Evolutionary conservation across 2,113 vertebrate genomes (phyloP), one percentile per base, ranked within the genome.

Genomic region (Notarius quadriscutis): DNA sequence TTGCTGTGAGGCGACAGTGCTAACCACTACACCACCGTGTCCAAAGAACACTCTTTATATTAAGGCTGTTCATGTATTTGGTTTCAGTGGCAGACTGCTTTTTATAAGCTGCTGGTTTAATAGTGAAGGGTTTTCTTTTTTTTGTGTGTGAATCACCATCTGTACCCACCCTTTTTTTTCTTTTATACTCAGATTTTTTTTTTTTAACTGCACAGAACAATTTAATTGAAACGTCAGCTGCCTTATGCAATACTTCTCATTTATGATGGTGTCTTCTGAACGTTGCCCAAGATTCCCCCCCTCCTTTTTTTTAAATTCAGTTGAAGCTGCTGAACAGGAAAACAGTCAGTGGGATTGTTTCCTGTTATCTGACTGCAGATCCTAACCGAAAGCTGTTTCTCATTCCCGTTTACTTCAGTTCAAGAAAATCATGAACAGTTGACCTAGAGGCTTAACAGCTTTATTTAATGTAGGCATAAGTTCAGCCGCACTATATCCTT

Each of bases 261-360:
- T 20, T 6, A 50, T 75, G 72, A 50, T 25, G 1, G 2, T 83
- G 60, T 51, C 15, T n/a, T 63, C 50, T n/a, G 25, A 34, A 51
- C 0, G 22, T 51, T 65, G 22, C 18, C 2, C 22, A n/a, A 77
- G 10, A 51, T 51, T 18, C n/a, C 22, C 48, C 22, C n/a, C 22
- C 48, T 12, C 18, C 22, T 1, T 11, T 25, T 78, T 14, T 7
- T 53, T 0, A 34, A 71, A 41, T 7, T 18, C 48, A 51, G 15
- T 57, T 71, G 67, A 58, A 41, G 55, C 53, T 48, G 53, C 27
- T n/a, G 30, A 48, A 84, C 83, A n/a, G 83, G 79, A 62, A 81
- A 11, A 20, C 78, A 9, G 27, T 57, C n/a, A 20, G 8, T 34
- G 4, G 30, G 57, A 81, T 41, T 25, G 5, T 81, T 62, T 62